phyloP scores from a whole-genome alignment of 2,113 vertebrate species.

The Oryzias celebensis region DNA sequence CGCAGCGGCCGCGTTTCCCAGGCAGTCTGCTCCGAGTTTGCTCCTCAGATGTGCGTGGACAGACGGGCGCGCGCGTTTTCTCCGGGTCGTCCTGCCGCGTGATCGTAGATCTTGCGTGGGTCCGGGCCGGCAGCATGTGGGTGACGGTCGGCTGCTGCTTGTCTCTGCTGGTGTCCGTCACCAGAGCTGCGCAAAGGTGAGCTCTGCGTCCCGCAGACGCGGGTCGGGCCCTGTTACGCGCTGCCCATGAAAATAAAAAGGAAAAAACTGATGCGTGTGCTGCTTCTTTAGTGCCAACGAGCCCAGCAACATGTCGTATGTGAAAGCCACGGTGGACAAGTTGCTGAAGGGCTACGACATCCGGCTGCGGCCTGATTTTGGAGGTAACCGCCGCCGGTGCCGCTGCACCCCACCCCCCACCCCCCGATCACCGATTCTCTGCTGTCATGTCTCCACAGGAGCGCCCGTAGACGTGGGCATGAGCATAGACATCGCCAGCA shows the following conservation, averaged over 20 bases:
- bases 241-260: too few species aligned
- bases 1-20: background rate
- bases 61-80: constrained; percentile 76
- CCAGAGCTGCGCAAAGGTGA: constrained; percentile 86
- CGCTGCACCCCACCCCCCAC: background rate
- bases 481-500: constrained; percentile 92
- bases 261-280: background rate
- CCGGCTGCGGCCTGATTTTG: constrained; percentile 93
- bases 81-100: constrained; percentile 73
- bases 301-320: constrained; percentile 94
- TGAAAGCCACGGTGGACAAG: constrained; percentile 95
- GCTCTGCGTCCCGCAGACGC: constrained; percentile 20
- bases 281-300: constrained; percentile 83
- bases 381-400: constrained; percentile 78
- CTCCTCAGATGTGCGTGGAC: constrained; percentile 64
- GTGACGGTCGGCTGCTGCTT: constrained; percentile 69
- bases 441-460: constrained; percentile 68
- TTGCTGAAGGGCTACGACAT: constrained; percentile 95
- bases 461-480: constrained; percentile 92
- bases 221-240: background rate
- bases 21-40: background rate
- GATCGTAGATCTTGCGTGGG: constrained; percentile 70
- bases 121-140: constrained; percentile 75
- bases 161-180: constrained; percentile 78
- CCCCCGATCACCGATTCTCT: constrained; percentile 6